phyloP scores from a whole-genome alignment of 2,797 vertebrate genomes.

The Myotis daubentonii region DNA sequence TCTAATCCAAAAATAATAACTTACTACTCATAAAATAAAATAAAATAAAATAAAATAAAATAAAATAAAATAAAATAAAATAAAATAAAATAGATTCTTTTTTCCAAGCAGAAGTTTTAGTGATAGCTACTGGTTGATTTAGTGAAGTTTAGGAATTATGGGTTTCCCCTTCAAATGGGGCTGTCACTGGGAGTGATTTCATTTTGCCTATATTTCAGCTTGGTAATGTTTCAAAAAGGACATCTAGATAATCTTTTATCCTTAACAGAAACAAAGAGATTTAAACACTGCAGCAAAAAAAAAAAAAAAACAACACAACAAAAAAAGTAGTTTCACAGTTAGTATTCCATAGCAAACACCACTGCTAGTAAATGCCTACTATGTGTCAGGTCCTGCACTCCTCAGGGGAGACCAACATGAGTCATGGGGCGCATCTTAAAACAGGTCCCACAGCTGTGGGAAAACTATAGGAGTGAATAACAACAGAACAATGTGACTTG shows the following conservation, averaged over 20 bases:
- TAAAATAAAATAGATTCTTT: background rate
- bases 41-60: background rate
- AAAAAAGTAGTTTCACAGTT: background rate
- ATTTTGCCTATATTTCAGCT: conserved; percentile 30
- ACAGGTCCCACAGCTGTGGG: background rate
- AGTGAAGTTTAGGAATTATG: background rate
- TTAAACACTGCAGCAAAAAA: background rate
- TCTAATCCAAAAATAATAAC: background rate
- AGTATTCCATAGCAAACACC: background rate
- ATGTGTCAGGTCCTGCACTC: background rate
- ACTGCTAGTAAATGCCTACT: background rate
- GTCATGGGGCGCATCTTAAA: background rate
- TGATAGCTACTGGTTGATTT: background rate
- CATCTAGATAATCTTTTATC: background rate
- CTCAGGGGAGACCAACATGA: background rate
- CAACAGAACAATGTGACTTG: background rate
- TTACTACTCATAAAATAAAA: background rate
- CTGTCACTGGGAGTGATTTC: background rate
- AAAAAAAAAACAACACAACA: background rate
- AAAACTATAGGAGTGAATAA: background rate
- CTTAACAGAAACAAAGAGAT: background rate
- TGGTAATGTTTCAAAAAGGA: conserved; percentile 41
- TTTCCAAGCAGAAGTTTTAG: background rate
- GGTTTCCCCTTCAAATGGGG: background rate
- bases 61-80: background rate